These are phyloP conservation scores for Diprion similis DNA, from an alignment of 1,140 invertebrate species.

Conservation along the genomic window DNA sequence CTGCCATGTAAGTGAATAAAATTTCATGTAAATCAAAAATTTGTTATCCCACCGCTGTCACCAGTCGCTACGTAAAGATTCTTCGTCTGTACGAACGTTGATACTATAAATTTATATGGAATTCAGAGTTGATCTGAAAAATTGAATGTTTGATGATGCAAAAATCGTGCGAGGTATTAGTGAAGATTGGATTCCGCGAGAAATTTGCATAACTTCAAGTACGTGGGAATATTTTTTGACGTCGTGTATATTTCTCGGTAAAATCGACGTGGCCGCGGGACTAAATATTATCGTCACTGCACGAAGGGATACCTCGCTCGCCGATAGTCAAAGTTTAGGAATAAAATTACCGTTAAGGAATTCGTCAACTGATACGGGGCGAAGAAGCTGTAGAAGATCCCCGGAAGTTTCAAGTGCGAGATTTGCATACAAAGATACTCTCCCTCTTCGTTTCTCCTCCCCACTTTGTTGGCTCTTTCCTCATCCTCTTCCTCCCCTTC, in stretches of 20 bases:
- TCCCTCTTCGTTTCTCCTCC: neutral
- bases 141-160: no score
- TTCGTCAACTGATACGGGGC: constrained; percentile 41
- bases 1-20: no score
- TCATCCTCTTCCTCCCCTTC: neutral
- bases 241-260: neutral
- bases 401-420: constrained; percentile 27
- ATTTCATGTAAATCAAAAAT: no score
- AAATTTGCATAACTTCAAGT: no score
- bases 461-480: no score
- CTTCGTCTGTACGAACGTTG: no score
- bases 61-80: no score
- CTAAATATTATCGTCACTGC: constrained; percentile 30
- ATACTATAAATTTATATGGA: no score
- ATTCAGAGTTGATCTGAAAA: no score
- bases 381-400: neutral
- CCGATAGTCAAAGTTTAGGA: constrained; percentile 34
- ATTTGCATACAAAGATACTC: constrained; percentile 41
- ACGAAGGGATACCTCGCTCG: constrained; percentile 2
- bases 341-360: constrained; percentile 47
- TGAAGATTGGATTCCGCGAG: constrained; percentile 23
- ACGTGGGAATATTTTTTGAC: neutral
- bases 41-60: no score
- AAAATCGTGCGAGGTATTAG: no score
- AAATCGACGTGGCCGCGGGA: constrained; percentile 21